Evolutionary conservation across 2,113 vertebrate genomes (phyloP), one percentile per base, ranked within the genome.

Genomic region (Sinocyclocheilus rhinocerous): DNA sequence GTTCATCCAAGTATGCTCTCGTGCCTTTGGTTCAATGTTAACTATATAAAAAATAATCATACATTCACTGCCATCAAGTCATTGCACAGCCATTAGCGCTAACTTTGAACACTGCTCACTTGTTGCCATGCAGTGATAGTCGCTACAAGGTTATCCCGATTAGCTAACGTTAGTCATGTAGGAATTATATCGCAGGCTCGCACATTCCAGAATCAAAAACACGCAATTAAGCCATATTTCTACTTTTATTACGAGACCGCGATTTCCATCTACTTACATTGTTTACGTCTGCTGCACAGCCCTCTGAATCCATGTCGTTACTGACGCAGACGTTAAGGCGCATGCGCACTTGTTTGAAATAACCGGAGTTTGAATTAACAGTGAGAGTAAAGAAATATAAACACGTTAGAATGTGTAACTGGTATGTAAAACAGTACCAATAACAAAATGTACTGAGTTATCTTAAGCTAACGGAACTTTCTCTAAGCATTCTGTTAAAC

Each of bases 281-380:
- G 75, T 83, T 83, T 72, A 83, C 59, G 22, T 50, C 22, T 33
- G 29, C 73, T 22, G 42, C 52, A 52, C 59, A 59, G 39, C 26
- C 79, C 3, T 15, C 36, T 65, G 48, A 90, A 87, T 88, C 57
- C 82, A 70, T 92, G 84, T 50, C 78, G n/a, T 85, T 50, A 81
- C 79, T 55, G 50, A 84, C 90, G 90, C 88, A 88, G 85, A 63
- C 85, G 18, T 67, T 22, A 39, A 0, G 26, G 85, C 91, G 90
- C 91, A 83, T 88, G 89, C 86, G 88, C 77, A 84, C 7, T 73
- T 24, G 29, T n/a, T 81, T 79, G 20, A 79, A 39, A 13, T 7
- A 36, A 36, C 42, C 26, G 13, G 4, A 16, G 45, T 76, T 52
- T 76, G 45, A 76, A 76, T 45, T 26, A 2, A 26, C 57, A 24